These are phyloP conservation scores for Mesochorus sp. DNA, from an alignment of 2,888 invertebrate species.

Conservation along the genomic window DNA sequence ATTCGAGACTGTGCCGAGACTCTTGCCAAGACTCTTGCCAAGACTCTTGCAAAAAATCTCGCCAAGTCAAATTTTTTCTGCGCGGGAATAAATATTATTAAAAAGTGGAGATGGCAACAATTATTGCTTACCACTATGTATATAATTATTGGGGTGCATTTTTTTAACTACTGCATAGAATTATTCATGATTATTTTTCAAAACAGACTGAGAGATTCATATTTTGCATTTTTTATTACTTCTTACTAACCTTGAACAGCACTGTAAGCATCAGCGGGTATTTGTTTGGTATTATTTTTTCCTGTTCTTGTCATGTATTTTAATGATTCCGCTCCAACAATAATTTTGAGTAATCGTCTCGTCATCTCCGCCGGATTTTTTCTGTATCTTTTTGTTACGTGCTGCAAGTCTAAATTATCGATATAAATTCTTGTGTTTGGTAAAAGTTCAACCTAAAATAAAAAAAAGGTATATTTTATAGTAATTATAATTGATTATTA, in stretches of 20 bases:
- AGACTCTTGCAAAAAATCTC: too few relatives aligned
- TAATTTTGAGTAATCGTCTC: constrained; percentile 7
- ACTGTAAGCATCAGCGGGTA: neutral
- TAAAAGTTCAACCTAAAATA: neutral
- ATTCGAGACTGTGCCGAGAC: too few relatives aligned
- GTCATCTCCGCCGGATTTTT: constrained; percentile 14
- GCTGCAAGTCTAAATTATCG: neutral
- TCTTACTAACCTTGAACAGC: constrained; percentile 1
- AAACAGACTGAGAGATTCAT: too few relatives aligned
- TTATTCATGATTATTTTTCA: too few relatives aligned
- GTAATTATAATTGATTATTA: neutral
- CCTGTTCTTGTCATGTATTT: constrained; percentile 1
- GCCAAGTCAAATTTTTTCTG: too few relatives aligned
- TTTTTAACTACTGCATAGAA: too few relatives aligned
- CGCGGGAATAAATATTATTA: too few relatives aligned
- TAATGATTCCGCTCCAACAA: neutral
- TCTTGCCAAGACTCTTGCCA: too few relatives aligned
- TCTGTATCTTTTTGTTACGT: neutral
- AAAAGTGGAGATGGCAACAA: too few relatives aligned
- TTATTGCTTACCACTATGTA: too few relatives aligned
- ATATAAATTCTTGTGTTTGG: neutral
- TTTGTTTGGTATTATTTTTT: constrained; percentile 1
- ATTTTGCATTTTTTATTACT: neutral
- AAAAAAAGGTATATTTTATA: neutral
- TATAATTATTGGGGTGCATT: too few relatives aligned